Percentiles rank a stretch among this genome's conserved stretches.
Conservation (phyloP, 2,113 vertebrate species). For the Hyaena hyaena region DNA sequence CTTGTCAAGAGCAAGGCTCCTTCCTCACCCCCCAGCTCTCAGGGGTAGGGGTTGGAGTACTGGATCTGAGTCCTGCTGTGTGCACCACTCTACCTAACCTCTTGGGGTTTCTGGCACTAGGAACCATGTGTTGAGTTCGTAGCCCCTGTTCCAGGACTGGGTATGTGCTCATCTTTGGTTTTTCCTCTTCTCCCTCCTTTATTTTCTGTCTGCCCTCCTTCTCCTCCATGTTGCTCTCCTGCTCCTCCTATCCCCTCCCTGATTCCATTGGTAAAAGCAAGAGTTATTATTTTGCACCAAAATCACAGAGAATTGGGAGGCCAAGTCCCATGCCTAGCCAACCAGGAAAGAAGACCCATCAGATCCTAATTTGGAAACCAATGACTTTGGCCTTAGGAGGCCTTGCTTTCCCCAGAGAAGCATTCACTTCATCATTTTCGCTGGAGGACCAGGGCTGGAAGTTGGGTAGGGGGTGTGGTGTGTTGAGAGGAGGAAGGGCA, state of each 20-base stretch:
- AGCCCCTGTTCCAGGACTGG: neutral
- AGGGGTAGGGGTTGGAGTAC: neutral
- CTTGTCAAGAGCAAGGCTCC: neutral
- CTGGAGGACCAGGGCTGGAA: neutral
- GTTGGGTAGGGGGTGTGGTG: neutral
- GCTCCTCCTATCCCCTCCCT: neutral
- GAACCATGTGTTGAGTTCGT: neutral
- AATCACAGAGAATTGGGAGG: neutral
- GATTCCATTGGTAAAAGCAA: neutral
- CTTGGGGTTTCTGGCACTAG: neutral
- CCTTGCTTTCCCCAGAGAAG: neutral
- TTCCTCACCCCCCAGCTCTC: neutral
- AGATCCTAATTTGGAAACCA: neutral
- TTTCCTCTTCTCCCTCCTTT: neutral
- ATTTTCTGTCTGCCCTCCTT: neutral
- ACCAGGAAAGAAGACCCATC: neutral
- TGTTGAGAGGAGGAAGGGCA: neutral
- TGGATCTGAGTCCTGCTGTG: neutral
- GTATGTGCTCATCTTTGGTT: accelerated
- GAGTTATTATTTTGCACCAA: neutral
- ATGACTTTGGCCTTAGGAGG: neutral
- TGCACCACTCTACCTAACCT: neutral
- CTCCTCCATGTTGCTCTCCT: neutral
- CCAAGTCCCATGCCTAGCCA: neutral
- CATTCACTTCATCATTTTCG: neutral